Percentiles rank a stretch among this genome's conserved stretches.
Conservation (phyloP, 2,113 vertebrate species). For the Anser brachyrhynchus region DNA sequence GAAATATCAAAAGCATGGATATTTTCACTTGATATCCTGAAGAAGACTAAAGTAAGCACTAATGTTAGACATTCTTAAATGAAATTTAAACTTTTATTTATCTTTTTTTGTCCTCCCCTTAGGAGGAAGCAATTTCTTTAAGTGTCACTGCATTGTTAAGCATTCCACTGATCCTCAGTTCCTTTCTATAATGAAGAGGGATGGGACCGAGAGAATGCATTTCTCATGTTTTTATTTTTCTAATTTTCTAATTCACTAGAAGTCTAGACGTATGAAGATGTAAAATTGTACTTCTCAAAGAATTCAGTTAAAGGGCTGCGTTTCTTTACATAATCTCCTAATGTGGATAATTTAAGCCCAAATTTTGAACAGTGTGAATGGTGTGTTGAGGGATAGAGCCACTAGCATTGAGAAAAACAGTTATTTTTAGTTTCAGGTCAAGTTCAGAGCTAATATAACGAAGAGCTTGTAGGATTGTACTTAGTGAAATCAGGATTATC, state of each 20-base stretch:
- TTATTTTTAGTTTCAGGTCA: not conserved
- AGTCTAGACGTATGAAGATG: not conserved
- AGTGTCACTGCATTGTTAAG: conserved; percentile 1
- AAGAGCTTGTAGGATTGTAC: not conserved
- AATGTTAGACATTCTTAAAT: not conserved
- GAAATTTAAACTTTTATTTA: not conserved
- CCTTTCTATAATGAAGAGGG: not conserved
- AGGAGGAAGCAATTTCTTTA: not conserved
- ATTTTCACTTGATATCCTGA: conserved; percentile 19
- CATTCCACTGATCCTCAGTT: not conserved
- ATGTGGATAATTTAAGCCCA: not conserved
- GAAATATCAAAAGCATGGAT: not conserved
- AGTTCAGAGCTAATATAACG: not conserved
- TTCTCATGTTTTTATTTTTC: not conserved
- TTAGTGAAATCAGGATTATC: not conserved
- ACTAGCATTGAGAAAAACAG: not conserved
- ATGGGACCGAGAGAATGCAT: not conserved
- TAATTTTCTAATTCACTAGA: not conserved
- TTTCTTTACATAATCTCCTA: not conserved
- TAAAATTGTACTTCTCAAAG: not conserved
- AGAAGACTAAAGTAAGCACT: not conserved
- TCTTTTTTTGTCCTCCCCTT: not conserved
- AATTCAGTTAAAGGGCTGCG: not conserved
- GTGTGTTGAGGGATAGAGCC: not conserved
- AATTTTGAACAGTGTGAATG: not conserved